Conservation (phyloP, 2,888 invertebrate genomes). For the Drosophila setosimentum region DNA sequence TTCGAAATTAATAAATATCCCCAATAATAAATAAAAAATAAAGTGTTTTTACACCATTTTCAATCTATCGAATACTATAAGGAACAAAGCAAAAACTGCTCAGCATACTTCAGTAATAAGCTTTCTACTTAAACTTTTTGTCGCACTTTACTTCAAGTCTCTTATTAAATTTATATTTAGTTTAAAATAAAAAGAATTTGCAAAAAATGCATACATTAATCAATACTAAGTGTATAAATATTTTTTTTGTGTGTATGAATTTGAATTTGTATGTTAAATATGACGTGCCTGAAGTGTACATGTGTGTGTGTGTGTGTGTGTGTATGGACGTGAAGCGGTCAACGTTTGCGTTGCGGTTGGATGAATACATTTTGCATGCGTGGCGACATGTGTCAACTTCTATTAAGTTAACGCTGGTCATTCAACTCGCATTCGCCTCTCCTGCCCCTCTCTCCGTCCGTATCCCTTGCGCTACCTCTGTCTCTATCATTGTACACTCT, state of each 20-base stretch:
- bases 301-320: slow-evolving; percentile 10
- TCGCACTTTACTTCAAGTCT: neutral
- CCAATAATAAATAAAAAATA: neutral
- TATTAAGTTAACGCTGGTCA: slow-evolving; percentile 80
- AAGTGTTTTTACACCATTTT: neutral
- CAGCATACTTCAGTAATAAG: neutral
- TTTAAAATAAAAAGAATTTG: neutral
- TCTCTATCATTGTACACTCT: neutral
- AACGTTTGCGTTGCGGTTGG: slow-evolving; percentile 64
- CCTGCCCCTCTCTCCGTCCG: neutral
- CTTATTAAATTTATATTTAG: neutral
- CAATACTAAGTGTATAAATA: neutral
- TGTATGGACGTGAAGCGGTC: slow-evolving; percentile 31
- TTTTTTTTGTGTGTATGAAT: neutral
- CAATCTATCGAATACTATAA: neutral
- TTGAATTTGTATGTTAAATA: neutral
- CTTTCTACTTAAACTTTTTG: neutral
- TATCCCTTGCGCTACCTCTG: neutral
- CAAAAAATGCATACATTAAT: neutral
- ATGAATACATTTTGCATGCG: slow-evolving; percentile 81
- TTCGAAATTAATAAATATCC: neutral
- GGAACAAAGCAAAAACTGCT: neutral
- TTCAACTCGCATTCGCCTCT: slow-evolving; percentile 60
- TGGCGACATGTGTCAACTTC: slow-evolving; percentile 82
- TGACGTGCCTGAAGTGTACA: neutral